Evolutionary conservation across 2,888 invertebrate species (phyloP), one percentile per base, ranked within the genome.

Genomic region (Melieria picta): DNA sequence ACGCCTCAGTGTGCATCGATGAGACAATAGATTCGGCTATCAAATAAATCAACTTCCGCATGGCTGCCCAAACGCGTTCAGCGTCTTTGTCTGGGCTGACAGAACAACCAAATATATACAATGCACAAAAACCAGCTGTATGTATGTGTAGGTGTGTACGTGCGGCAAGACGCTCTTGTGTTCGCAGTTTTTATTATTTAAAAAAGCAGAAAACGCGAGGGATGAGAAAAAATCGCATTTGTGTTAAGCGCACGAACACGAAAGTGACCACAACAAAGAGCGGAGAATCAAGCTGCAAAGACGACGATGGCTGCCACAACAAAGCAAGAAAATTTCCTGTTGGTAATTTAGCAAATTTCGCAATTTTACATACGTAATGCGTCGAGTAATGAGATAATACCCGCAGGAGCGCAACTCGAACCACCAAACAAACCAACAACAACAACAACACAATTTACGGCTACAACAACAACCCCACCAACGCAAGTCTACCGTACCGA

Each of bases 11-110:
- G 30, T 30, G 30, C 30, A 30, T 30, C 30, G 30, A 30, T 30
- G 30, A 30, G 30, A 30, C 30, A 30, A 30, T 30, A 30, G 30
- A 30, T 30, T 42, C 9, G 62, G 56, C 65, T 50, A 50, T 70
- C 45, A 58, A 58, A 84, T 84, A 83, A 83, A 83, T 84, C 80
- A 83, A 83, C 83, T 83, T 83, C 84, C 83, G 82, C 83, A 82
- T 82, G 77, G 79, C 71, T 82, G 81, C 72, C 66, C 78, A 77
- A 74, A 63, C 70, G 62, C 72, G 72, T 46, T 57, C 30, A 65
- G 43, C 1, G 30, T 30, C 30, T 30, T 30, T 30, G 30, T 30
- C 30, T 30, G 30, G 30, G 30, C 30, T 30, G 30, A 30, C 30
- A 30, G 30, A 30, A 30, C 30, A 30, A 30, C 1, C 30, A 30